Evolutionary conservation across 2,888 invertebrate species (phyloP).

Genomic region (Apantesis nais): DNA sequence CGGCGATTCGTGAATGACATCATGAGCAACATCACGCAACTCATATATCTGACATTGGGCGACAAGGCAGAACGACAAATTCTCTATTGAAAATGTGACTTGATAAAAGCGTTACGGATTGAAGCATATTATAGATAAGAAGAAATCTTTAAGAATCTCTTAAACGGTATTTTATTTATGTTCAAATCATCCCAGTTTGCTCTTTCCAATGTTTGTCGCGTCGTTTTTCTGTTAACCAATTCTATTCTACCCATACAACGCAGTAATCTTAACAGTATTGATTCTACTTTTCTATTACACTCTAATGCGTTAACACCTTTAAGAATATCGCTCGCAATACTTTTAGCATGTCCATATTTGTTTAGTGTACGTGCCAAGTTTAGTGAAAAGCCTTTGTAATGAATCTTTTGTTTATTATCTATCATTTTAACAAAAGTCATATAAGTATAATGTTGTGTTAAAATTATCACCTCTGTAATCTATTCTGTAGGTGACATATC

Average conservation of each 20-base stretch:
- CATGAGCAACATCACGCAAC: not conserved
- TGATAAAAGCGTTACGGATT: too few species aligned
- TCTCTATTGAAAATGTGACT: not conserved
- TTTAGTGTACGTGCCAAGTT: slow-evolving; percentile 41
- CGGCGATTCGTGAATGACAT: not conserved
- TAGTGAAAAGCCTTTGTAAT: not conserved
- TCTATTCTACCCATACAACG: not conserved
- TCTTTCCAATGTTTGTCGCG: not conserved
- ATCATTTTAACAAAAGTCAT: not conserved
- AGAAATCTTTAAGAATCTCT: not conserved
- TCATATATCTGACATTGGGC: not conserved
- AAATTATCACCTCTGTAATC: not conserved
- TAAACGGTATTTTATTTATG: not conserved
- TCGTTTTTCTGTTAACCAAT: not conserved
- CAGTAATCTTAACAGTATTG: not conserved
- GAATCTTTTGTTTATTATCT: not conserved
- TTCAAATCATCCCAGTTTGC: not conserved
- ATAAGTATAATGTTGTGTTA: not conserved
- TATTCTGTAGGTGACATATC: not conserved
- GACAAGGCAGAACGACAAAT: not conserved
- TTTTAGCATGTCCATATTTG: slow-evolving; percentile 57
- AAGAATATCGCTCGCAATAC: slow-evolving; percentile 42
- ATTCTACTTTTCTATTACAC: slow-evolving; percentile 8
- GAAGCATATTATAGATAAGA: not conserved
- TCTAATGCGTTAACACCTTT: slow-evolving; percentile 2